Evolutionary conservation across 2,113 vertebrate genomes (phyloP).

Genomic region (Aphelocoma coerulescens): DNA sequence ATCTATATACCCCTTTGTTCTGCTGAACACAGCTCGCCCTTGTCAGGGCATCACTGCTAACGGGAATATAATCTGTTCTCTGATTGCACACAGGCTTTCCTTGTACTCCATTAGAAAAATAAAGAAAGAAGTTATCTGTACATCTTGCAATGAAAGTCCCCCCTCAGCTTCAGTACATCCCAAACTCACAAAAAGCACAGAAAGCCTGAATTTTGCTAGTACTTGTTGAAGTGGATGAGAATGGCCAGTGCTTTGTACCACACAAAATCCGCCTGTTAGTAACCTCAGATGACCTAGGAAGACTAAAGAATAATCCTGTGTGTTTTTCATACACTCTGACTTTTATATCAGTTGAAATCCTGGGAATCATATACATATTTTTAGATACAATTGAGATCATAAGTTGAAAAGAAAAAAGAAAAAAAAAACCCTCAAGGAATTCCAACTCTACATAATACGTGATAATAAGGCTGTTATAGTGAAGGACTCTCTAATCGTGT

Average conservation of each 20-base stretch:
- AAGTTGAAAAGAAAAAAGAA: background rate
- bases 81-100: constrained; percentile 55
- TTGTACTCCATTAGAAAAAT: constrained; percentile 46
- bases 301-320: background rate
- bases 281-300: constrained; percentile 28
- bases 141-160: background rate
- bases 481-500: constrained; percentile 57
- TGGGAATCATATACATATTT: background rate
- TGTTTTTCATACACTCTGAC: background rate
- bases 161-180: background rate
- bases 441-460: constrained; percentile 18
- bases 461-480: constrained; percentile 64
- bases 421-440: background rate
- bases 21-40: constrained; percentile 40
- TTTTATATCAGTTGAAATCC: background rate
- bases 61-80: constrained; percentile 50
- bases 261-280: background rate
- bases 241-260: background rate
- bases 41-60: constrained; percentile 26
- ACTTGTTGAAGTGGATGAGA: background rate
- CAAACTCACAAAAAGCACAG: background rate
- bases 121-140: constrained; percentile 48
- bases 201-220: background rate
- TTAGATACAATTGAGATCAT: background rate
- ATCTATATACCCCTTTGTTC: constrained; percentile 56